These are phyloP conservation scores for Ecliptopera silaceata DNA, from an alignment of 2,888 invertebrate species.

Conservation along the genomic window DNA sequence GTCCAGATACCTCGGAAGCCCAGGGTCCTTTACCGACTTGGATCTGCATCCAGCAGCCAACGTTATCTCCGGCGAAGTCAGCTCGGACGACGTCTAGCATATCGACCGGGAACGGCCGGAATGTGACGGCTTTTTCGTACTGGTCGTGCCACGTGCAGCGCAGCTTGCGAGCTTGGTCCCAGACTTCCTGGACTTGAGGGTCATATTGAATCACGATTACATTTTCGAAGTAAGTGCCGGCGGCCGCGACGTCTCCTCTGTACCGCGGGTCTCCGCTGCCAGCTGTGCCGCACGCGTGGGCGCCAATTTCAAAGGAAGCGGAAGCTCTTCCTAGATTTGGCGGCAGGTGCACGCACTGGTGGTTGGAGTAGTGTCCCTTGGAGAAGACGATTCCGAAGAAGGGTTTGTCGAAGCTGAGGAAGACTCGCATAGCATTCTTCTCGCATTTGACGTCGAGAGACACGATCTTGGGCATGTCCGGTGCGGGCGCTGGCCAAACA, in stretches of 20 bases:
- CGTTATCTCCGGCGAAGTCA: conserved; percentile 97
- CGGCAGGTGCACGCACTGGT: conserved; percentile 95
- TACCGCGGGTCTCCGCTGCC: conserved; percentile 97
- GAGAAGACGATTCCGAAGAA: conserved; percentile 98
- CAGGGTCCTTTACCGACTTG: conserved; percentile 97
- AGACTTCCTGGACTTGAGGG: conserved; percentile 96
- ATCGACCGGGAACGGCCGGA: conserved; percentile 96
- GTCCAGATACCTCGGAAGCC: conserved; percentile 96
- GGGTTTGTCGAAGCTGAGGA: conserved; percentile 96
- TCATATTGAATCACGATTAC: conserved; percentile 97
- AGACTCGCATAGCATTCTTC: conserved; percentile 96
- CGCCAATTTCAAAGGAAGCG: conserved; percentile 95
- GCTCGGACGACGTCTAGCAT: conserved; percentile 97
- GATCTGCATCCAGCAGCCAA: conserved; percentile 99
- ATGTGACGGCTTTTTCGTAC: conserved; percentile 97
- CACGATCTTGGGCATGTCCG: conserved; percentile 96
- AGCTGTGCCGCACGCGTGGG: conserved; percentile 95
- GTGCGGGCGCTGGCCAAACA: conserved; percentile 92
- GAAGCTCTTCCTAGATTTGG: conserved; percentile 93
- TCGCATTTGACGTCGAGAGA: conserved; percentile 97
- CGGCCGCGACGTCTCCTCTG: conserved; percentile 93
- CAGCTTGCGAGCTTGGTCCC: conserved; percentile 96
- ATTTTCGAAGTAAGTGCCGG: conserved; percentile 96
- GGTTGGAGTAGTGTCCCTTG: conserved; percentile 96
- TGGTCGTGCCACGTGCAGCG: conserved; percentile 98